Evolutionary conservation across 92 coral and sea anemone species (phyloP).

Genomic region (Zoanthus solanderi): DNA sequence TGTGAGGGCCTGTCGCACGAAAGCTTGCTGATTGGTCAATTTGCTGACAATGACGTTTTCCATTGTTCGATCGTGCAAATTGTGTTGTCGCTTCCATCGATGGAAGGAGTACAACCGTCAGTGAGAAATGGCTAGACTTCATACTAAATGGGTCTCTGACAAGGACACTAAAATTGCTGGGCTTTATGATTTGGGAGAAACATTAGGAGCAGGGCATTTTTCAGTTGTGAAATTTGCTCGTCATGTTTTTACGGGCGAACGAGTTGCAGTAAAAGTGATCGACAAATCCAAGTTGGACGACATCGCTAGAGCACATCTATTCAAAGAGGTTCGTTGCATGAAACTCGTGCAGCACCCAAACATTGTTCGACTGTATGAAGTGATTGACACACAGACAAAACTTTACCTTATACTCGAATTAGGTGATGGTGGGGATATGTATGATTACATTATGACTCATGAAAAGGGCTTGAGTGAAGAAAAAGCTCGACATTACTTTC

Average conservation of each 20-base stretch:
- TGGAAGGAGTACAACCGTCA: constrained; percentile 21
- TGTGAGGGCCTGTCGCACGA: constrained; percentile 35
- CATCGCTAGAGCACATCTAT: constrained; percentile 88
- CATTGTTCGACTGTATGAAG: constrained; percentile 97
- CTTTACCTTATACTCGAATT: constrained; percentile 95
- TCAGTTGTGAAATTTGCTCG: constrained; percentile 98
- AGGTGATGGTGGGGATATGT: constrained; percentile 99
- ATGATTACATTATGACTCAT: constrained; percentile 98
- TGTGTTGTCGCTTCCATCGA: constrained; percentile 51
- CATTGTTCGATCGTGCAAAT: constrained; percentile 52
- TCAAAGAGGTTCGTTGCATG: constrained; percentile 98
- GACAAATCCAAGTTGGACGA: constrained; percentile 97
- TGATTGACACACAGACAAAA: constrained; percentile 95
- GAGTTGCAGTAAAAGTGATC: constrained; percentile 99
- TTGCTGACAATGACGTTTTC: constrained; percentile 79
- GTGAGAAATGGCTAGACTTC: constrained; percentile 82
- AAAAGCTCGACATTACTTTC: constrained; percentile 94
- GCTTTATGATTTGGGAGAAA: constrained; percentile 93
- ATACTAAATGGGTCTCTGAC: constrained; percentile 70
- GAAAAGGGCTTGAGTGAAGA: constrained; percentile 93
- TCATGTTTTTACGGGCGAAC: constrained; percentile 98
- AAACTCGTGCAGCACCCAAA: constrained; percentile 98
- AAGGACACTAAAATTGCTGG: constrained; percentile 95
- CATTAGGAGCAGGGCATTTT: constrained; percentile 95
- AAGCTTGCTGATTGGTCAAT: constrained; percentile 79